These are phyloP conservation scores for Margarornis squamiger DNA, from an alignment of 2,797 vertebrate genomes.

Conservation along the genomic window DNA sequence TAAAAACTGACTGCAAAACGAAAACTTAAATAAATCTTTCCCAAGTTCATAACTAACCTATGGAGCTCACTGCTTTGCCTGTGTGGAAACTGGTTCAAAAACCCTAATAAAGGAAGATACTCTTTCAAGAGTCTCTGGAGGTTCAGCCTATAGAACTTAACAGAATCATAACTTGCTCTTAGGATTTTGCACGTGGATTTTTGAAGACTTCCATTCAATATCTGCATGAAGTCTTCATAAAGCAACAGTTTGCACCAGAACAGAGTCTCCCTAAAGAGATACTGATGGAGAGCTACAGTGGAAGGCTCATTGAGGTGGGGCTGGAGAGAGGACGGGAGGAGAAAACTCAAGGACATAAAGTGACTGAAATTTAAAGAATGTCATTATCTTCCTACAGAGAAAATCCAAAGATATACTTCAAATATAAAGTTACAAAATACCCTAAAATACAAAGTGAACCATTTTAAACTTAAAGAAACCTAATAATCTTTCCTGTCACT, in stretches of 20 bases:
- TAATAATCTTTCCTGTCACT: neutral
- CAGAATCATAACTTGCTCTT: neutral
- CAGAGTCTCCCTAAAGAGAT: neutral
- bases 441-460: neutral
- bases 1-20: neutral
- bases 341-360: neutral
- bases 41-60: neutral
- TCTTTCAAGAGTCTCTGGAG: neutral
- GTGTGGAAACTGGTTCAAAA: neutral
- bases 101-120: neutral
- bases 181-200: neutral
- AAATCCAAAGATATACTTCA: neutral
- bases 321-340: neutral
- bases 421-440: neutral
- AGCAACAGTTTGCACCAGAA: neutral
- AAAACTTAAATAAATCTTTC: neutral
- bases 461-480: conserved; percentile 29
- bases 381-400: neutral
- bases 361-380: neutral
- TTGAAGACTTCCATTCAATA: neutral
- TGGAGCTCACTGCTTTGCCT: neutral
- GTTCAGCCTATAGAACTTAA: neutral
- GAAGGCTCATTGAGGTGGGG: neutral
- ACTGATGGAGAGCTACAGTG: neutral
- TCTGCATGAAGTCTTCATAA: neutral